Base-by-base conservation (phyloP, 2,888 invertebrate genomes). In the Herminia tarsipennalis region DNA sequence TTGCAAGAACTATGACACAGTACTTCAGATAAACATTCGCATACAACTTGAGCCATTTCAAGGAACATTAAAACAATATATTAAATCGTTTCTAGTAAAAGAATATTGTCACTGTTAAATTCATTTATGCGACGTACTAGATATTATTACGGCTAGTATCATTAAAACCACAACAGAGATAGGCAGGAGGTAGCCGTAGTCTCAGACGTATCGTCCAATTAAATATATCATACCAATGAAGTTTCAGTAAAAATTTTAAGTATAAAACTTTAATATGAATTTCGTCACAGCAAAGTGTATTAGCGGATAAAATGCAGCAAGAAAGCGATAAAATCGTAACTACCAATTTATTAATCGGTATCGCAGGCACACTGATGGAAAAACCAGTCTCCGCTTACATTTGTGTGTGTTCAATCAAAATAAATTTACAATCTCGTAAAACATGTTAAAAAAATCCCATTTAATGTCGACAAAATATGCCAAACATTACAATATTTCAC, bases 31-130 rank as follows among this genome's bases (percentile, higher is more conserved):
- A 27, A n/a, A 22, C 25, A 27, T 4, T 14, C 32, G 6, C 20
- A 24, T 33, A 20, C 8, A 36, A 22, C 30, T 66, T 66, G 66
- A 66, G 66, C 66, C 64, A 57, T 61, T 53, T 38, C 35, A 49
- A 66, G 66, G 66, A 66, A 66, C 66, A 63, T 66, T 50, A 43
- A 62, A 57, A 62, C 40, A 49, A 48, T 53, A 40, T 32, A 32
- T 55, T 48, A 44, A n/a, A 34, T 60, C 34, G 40, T 55, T 55
- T 46, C 43, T 52, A 58, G 37, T 57, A 49, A 64, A 63, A 44
- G 10, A 55, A 66, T 66, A 66, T 66, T 66, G 66, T 66, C 66
- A 55, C 40, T 44, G 56, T 52, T 66, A 63, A 66, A 66, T 66
- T 66, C 66, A 53, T 66, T 39, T 30, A 44, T 53, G 56, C 48